A percentile compares a stretch with the other conserved stretches of the same genome.
Evolutionary conservation across 2,797 vertebrate genomes (phyloP).

Genomic region (Myripristis murdjan): DNA sequence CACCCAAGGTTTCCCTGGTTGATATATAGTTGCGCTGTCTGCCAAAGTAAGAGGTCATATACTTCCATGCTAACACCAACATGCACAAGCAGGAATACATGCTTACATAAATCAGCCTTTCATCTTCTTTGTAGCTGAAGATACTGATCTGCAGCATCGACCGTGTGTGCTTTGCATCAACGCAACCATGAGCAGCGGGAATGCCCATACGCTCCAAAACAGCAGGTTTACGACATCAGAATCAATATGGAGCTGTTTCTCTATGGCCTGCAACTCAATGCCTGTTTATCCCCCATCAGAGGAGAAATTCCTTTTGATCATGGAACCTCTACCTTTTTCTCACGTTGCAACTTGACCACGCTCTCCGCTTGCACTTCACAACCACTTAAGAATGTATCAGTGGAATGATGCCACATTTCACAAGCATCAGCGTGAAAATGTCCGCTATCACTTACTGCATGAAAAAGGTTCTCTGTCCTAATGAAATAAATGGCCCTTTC

Average conservation of each 20-base stretch:
- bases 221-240: background rate
- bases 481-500: conserved; percentile 13
- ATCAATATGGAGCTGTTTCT: conserved; percentile 29
- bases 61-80: conserved; percentile 22
- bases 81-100: conserved; percentile 38
- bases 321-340: conserved; percentile 44
- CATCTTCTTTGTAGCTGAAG: conserved; percentile 34
- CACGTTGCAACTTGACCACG: conserved; percentile 54
- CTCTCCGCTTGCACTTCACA: conserved; percentile 58
- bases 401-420: conserved; percentile 11
- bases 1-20: too few species aligned
- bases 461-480: background rate
- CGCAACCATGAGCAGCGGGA: conserved; percentile 69
- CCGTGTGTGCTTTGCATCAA: conserved; percentile 63
- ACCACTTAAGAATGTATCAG: conserved; percentile 47
- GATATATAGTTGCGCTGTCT: too few species aligned
- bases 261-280: conserved; percentile 44
- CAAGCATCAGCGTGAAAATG: too few species aligned
- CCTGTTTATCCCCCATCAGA: conserved; percentile 63
- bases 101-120: conserved; percentile 44
- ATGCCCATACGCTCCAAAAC: conserved; percentile 49
- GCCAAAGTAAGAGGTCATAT: background rate
- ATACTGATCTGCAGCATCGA: conserved; percentile 65
- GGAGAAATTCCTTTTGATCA: conserved; percentile 66
- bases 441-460: too few species aligned